A percentile compares a stretch with the other conserved stretches of the same genome.
Conservation (phyloP, 1,140 invertebrate genomes). For the Lordiphosa mommai region DNA sequence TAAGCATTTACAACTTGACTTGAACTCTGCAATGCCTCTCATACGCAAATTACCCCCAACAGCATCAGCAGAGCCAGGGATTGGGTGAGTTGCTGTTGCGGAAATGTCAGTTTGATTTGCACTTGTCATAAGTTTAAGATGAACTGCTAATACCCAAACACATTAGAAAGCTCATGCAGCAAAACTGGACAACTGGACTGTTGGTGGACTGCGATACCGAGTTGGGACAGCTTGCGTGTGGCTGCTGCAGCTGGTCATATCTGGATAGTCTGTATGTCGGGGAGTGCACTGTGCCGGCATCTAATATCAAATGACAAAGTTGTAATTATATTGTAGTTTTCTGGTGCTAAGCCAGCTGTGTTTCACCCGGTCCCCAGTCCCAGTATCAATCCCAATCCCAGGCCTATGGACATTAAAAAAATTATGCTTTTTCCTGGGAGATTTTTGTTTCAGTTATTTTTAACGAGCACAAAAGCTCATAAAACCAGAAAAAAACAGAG, state of each 20-base stretch:
- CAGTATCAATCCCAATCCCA: slow-evolving; percentile 7
- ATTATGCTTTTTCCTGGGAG: slow-evolving; percentile 62
- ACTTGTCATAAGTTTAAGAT: slow-evolving; percentile 75
- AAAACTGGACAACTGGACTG: slow-evolving; percentile 9
- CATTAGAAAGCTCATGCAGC: slow-evolving; percentile 66
- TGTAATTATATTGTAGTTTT: slow-evolving; percentile 66
- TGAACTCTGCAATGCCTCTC: slow-evolving; percentile 34
- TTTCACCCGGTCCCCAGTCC: not conserved
- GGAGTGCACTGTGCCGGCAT: slow-evolving; percentile 53
- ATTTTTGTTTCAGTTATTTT: slow-evolving; percentile 26
- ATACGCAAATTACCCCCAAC: slow-evolving; percentile 58
- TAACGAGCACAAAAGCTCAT: slow-evolving; percentile 56
- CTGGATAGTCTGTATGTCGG: slow-evolving; percentile 14
- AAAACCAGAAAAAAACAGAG: slow-evolving; percentile 27
- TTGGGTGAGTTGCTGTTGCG: slow-evolving; percentile 40
- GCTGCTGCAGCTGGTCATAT: slow-evolving; percentile 43
- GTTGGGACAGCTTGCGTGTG: slow-evolving; percentile 41
- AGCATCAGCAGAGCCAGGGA: slow-evolving; percentile 1
- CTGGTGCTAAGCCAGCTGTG: slow-evolving; percentile 18
- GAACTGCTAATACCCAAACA: slow-evolving; percentile 76
- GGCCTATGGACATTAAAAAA: slow-evolving; percentile 24
- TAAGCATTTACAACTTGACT: not conserved
- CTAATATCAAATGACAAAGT: slow-evolving; percentile 73
- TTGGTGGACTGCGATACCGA: slow-evolving; percentile 14
- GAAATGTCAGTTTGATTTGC: slow-evolving; percentile 77